phyloP scores from a whole-genome alignment of 2,797 vertebrate genomes.

The Mallotus villosus region DNA sequence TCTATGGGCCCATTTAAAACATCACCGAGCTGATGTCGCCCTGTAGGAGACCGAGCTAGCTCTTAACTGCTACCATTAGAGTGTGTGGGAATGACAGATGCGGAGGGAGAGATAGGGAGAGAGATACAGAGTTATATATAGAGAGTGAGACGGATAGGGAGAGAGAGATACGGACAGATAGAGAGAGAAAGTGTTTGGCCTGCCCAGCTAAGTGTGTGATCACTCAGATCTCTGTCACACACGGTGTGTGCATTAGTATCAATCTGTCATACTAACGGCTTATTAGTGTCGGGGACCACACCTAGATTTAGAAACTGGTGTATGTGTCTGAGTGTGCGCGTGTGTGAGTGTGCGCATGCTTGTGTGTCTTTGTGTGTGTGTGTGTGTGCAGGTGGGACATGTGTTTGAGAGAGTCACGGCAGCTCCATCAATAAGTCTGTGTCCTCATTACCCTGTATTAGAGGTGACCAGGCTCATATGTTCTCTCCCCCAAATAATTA shows the following conservation, averaged over 20 bases:
- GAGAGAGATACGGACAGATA: neutral
- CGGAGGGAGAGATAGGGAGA: conserved; percentile 20
- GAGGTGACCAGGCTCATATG: conserved; percentile 41
- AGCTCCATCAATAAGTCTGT: conserved; percentile 50
- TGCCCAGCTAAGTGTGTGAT: conserved; percentile 70
- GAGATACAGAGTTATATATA: conserved; percentile 37
- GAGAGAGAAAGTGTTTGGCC: conserved; percentile 48
- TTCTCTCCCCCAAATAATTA: conserved; percentile 46
- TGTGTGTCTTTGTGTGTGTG: conserved; percentile 24
- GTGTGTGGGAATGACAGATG: conserved; percentile 10
- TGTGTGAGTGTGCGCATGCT: conserved; percentile 6
- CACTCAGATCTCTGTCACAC: conserved; percentile 72
- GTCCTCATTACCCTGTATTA: conserved; percentile 57
- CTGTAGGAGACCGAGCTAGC: conserved; percentile 41
- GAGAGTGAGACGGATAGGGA: conserved; percentile 24
- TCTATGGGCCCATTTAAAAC: neutral
- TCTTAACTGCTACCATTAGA: conserved; percentile 41
- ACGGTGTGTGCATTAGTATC: conserved; percentile 70
- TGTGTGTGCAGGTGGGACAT: neutral
- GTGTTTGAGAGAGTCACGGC: conserved; percentile 33
- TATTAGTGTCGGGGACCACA: conserved; percentile 73
- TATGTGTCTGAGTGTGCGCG: conserved; percentile 22
- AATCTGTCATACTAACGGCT: conserved; percentile 78
- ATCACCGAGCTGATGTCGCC: neutral
- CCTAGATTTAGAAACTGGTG: conserved; percentile 61